Base-by-base conservation (phyloP, 2,113 vertebrate genomes). In the Syngnathus typhle region DNA sequence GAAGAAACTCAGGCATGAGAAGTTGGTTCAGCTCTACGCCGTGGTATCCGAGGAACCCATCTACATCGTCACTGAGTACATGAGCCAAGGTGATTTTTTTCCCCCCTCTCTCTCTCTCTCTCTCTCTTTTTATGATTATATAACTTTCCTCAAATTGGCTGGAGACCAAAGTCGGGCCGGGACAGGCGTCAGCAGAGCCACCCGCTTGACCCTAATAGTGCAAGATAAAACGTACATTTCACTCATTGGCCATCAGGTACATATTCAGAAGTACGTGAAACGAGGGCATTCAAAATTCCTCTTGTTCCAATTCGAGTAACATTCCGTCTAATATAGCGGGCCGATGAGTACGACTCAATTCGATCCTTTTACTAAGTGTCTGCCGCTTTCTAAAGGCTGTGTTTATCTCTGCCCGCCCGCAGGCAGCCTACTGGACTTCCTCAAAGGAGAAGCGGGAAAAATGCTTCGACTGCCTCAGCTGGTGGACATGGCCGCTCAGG, bases 401-500 rank as follows among this genome's bases (percentile, higher is more conserved):
- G 27, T 7, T 27, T 68, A 52, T 77, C 72, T 44, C 11, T 7
- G n/a, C 41, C n/a, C 39, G 74, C 64, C n/a, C 39, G 74, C 64
- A 98, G 96, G 96, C 59, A 98, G 96, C 81, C 90, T 98, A 72
- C 84, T 98, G 84, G 96, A 98, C 84, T 98, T 95, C 88, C 91
- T 98, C n/a, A 98, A 98, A 87, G 95, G 96, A 0, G 96, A 96
- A 5, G 93, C 93, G 32, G 96, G 95, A 77, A 96, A 95, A 80
- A 93, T 94, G 87, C 90, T 98, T 67, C 92, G 96, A 66, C 91
- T 98, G 60, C 95, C 96, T 44, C 96, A 98, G 89, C 92, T 98
- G 0, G 95, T 98, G 60, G 96, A 98, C 84, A 98, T 98, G 96
- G 91, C 96, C 0, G 94, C 96, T 79, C 96, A 98, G 95, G 96